Evolutionary conservation across 92 coral and sea anemone species (phyloP).

Genomic region (Scolanthus callimorphus): DNA sequence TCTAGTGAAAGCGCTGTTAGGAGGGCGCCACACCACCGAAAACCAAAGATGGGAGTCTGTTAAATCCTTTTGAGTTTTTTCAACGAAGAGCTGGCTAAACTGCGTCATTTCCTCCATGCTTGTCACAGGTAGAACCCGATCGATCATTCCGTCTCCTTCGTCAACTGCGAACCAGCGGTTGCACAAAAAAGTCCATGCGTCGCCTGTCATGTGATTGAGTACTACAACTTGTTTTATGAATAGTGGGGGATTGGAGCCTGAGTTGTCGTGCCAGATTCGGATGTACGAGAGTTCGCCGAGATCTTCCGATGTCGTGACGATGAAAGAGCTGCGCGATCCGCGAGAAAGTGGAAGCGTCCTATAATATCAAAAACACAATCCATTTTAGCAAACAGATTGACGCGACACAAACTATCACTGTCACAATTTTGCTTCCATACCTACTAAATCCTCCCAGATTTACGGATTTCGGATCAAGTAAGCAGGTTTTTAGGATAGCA

Average conservation of each 20-base stretch:
- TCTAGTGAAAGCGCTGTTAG: constrained; percentile 74
- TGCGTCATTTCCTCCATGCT: constrained; percentile 65
- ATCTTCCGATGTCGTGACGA: constrained; percentile 68
- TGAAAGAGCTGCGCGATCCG: constrained; percentile 64
- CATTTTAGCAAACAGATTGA: too few relatives aligned
- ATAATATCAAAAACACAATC: too few relatives aligned
- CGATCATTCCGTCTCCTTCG: constrained; percentile 85
- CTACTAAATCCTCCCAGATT: too few relatives aligned
- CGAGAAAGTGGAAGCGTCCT: constrained; percentile 72
- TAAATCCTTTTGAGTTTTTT: constrained; percentile 71
- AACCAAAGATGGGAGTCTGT: constrained; percentile 98
- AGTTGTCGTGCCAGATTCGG: constrained; percentile 94
- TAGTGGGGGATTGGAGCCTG: constrained; percentile 90
- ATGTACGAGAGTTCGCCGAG: constrained; percentile 79
- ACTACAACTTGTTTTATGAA: constrained; percentile 74
- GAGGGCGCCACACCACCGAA: constrained; percentile 86
- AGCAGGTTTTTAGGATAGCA: too few relatives aligned
- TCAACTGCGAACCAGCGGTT: constrained; percentile 97
- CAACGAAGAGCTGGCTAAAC: constrained; percentile 73
- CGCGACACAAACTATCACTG: too few relatives aligned
- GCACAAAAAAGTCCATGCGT: constrained; percentile 70
- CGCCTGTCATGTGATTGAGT: constrained; percentile 61
- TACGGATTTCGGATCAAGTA: too few relatives aligned
- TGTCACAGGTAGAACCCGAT: constrained; percentile 72
- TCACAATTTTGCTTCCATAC: too few relatives aligned